Conservation (phyloP, 2,113 vertebrate genomes). For the Pygoscelis antarcticus region DNA sequence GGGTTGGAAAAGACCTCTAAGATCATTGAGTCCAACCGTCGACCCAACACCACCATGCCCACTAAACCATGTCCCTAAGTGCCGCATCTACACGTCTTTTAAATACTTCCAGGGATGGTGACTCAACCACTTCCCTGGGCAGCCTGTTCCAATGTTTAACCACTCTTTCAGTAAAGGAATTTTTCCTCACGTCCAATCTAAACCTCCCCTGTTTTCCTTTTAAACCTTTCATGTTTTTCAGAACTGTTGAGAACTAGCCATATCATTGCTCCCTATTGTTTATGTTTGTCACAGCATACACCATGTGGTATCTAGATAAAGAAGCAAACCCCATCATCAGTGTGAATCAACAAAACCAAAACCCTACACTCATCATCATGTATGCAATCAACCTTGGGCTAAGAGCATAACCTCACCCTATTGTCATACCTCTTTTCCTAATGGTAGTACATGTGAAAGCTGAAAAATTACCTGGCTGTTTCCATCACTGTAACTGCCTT, state of each 20-base stretch:
- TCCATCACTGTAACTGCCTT: not conserved
- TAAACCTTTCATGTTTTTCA: not conserved
- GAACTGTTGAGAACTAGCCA: not conserved
- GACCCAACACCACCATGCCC: too few relatives aligned
- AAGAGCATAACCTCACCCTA: not conserved
- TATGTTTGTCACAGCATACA: not conserved
- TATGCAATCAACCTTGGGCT: not conserved
- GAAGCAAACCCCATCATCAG: not conserved
- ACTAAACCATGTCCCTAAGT: too few relatives aligned
- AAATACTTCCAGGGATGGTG: too few relatives aligned
- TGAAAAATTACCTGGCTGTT: not conserved
- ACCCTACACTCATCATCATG: not conserved
- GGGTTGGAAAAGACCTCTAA: too few relatives aligned
- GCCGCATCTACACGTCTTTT: too few relatives aligned
- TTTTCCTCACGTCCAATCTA: too few relatives aligned
- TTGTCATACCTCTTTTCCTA: not conserved
- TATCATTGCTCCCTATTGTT: not conserved
- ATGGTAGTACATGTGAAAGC: not conserved
- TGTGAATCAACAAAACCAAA: not conserved
- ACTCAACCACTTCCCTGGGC: too few relatives aligned
- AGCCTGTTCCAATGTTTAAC: too few relatives aligned
- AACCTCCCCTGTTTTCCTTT: too few relatives aligned
- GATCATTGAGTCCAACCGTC: too few relatives aligned
- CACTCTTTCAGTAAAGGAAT: too few relatives aligned
- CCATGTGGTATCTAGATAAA: not conserved